Evolutionary conservation across 2,888 invertebrate species (phyloP).

Genomic region (Ommatoiulus sabulosus): DNA sequence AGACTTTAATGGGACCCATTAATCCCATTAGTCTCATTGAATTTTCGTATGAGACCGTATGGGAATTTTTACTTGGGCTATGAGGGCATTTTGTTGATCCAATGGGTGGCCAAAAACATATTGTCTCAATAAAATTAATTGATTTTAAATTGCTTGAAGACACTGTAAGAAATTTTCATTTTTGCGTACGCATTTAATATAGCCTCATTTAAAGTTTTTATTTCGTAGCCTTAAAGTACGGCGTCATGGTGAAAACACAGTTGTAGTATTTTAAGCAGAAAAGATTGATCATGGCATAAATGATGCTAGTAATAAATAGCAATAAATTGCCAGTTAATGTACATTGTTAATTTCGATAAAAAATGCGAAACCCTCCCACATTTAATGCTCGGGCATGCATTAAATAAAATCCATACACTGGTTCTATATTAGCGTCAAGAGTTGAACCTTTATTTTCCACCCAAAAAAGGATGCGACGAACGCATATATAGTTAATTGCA

Average conservation of each 20-base stretch:
- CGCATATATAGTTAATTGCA: constrained; percentile 28
- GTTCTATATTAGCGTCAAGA: background rate
- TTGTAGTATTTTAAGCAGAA: background rate
- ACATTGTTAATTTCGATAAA: background rate
- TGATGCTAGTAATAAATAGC: constrained; percentile 31
- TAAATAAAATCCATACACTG: background rate
- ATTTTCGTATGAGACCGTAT: too few species aligned
- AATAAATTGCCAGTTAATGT: constrained; percentile 17
- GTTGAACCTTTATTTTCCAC: background rate
- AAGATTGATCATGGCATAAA: constrained; percentile 35
- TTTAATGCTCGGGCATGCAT: constrained; percentile 31
- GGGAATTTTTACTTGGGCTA: too few species aligned
- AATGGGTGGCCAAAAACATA: background rate
- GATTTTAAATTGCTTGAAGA: background rate
- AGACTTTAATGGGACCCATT: too few species aligned
- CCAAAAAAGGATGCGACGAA: background rate
- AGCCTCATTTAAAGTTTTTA: background rate
- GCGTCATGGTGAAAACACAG: background rate
- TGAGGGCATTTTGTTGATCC: background rate
- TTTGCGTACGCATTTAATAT: background rate
- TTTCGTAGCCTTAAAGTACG: background rate
- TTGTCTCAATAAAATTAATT: background rate
- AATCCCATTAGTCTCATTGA: too few species aligned
- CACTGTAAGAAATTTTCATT: background rate
- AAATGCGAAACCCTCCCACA: background rate